Percentiles rank a stretch among this genome's conserved stretches.
Conservation (phyloP, 2,113 vertebrate genomes). For the Leptodactylus fuscus region DNA sequence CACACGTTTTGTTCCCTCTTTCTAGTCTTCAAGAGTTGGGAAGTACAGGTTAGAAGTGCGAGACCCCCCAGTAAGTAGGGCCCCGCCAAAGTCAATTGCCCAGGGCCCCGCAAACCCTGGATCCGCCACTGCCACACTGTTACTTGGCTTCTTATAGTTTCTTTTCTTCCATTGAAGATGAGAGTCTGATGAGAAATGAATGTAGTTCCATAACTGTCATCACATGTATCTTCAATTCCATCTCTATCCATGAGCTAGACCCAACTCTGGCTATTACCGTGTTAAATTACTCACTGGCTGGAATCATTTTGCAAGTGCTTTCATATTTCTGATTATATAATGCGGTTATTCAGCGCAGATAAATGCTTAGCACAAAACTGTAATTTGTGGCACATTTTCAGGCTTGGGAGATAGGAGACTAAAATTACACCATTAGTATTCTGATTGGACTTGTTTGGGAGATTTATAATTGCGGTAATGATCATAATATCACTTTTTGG, state of each 20-base stretch:
- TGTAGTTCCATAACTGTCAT: constrained; percentile 1
- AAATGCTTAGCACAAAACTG: constrained; percentile 14
- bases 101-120: too few species aligned
- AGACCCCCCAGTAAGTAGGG: too few species aligned
- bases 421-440: constrained; percentile 24
- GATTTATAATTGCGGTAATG: too few species aligned
- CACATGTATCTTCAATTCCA: constrained; percentile 43
- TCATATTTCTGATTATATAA: constrained; percentile 36
- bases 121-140: too few species aligned
- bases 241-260: constrained; percentile 26
- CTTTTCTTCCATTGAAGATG: not conserved
- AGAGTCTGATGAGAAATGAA: not conserved
- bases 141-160: not conserved
- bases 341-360: constrained; percentile 23
- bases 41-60: too few species aligned
- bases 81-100: too few species aligned
- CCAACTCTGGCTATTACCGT: constrained; percentile 30
- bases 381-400: constrained; percentile 14
- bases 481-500: too few species aligned
- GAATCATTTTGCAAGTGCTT: constrained; percentile 31
- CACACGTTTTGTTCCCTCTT: too few species aligned
- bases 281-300: constrained; percentile 32
- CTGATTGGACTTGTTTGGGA: not conserved
- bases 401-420: not conserved
- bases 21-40: too few species aligned